Base-by-base conservation (phyloP, 2,888 invertebrate genomes). In the Malthinus flaveolus region DNA sequence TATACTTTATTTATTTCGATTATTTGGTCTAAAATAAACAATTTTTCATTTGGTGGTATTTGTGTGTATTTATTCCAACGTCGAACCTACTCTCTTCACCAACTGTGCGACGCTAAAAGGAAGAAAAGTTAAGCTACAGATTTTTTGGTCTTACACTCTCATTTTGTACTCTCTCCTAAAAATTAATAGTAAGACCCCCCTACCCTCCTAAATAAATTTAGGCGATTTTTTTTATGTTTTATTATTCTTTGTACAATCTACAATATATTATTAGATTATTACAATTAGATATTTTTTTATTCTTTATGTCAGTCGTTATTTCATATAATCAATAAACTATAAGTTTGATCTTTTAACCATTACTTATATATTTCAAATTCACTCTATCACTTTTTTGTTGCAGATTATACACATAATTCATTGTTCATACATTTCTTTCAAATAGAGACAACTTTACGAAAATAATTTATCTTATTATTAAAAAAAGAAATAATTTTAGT, bases 171-270 rank as follows among this genome's bases (percentile, higher is more conserved):
- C n/a, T n/a, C n/a, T n/a, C n/a, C n/a, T n/a, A n/a, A n/a, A n/a
- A n/a, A n/a, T n/a, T n/a, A n/a, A n/a, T n/a, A n/a, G n/a, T n/a
- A n/a, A n/a, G n/a, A n/a, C n/a, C n/a, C n/a, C n/a, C n/a, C n/a
- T n/a, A n/a, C n/a, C n/a, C n/a, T n/a, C n/a, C n/a, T n/a, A n/a
- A n/a, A n/a, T n/a, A n/a, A n/a, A n/a, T n/a, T n/a, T n/a, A n/a
- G n/a, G n/a, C n/a, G n/a, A n/a, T n/a, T 15, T 15, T n/a, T 23
- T 42, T 10, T 15, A n/a, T n/a, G 15, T 7, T 42, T 42, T 42
- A 23, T 42, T 15, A 15, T 42, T 42, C 39, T 42, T 42, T 42
- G 39, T 42, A 42, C 39, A 42, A 42, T 42, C 39, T 42, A 42
- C 39, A 42, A 15, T 39, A 39, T 15, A 23, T 7, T 42, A 23